Conservation (phyloP, 1,140 invertebrate genomes). For the Drosophila kepulauana region DNA sequence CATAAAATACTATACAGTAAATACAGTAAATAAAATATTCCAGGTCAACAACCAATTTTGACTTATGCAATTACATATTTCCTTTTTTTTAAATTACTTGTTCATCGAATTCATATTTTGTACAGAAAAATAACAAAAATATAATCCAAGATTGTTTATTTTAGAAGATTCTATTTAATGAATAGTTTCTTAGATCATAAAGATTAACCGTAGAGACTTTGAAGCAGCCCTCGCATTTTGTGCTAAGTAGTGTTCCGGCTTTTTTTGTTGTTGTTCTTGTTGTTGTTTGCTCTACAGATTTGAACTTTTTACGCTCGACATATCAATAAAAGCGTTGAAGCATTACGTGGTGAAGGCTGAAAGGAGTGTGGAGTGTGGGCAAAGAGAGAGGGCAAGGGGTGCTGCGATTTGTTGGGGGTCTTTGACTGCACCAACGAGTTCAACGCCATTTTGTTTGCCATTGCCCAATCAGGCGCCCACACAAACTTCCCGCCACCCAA, state of each 20-base stretch:
- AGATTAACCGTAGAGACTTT: neutral
- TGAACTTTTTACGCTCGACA: constrained; percentile 66
- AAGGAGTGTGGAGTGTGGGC: constrained; percentile 16
- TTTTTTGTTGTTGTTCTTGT: neutral
- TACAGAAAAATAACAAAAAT: too few species aligned
- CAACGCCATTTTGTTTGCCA: constrained; percentile 75
- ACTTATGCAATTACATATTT: too few species aligned
- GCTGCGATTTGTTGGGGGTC: constrained; percentile 46
- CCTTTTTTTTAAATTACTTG: too few species aligned
- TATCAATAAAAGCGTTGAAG: constrained; percentile 61
- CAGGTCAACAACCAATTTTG: too few species aligned
- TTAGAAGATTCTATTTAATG: too few species aligned
- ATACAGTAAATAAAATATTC: too few species aligned
- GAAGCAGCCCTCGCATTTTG: neutral
- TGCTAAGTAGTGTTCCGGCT: constrained; percentile 28
- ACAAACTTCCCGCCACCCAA: constrained; percentile 31
- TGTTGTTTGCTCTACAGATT: constrained; percentile 65
- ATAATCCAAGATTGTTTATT: too few species aligned
- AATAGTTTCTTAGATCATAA: neutral
- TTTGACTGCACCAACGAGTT: constrained; percentile 55
- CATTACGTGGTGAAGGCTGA: neutral
- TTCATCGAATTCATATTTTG: too few species aligned
- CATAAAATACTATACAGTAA: too few species aligned
- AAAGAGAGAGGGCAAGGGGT: neutral
- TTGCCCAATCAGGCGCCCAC: constrained; percentile 53